Base-by-base conservation (phyloP, 2,888 invertebrate species). In the Morpho deidamia region DNA sequence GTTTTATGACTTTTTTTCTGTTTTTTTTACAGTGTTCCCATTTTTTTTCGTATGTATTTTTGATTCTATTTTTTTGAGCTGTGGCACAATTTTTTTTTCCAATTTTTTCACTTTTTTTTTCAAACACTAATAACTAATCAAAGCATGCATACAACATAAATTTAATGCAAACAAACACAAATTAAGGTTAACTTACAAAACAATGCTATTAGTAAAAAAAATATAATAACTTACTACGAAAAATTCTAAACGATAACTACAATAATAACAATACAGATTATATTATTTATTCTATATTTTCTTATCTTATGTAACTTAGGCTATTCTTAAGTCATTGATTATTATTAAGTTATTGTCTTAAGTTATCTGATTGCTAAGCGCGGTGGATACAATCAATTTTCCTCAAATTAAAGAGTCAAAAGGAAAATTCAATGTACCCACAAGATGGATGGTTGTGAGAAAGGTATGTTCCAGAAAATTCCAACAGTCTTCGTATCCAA, bases 1-100 rank as follows among this genome's bases (percentile, higher is more conserved):
- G 52, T 43, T 14, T 34, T 51, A 45, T 43, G 42, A n/a, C 56
- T 50, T 37, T 58, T 55, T 65, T 50, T 57, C 55, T 51, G 43
- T 59, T 60, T 55, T 62, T 50, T 45, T 43, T 37, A 50, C 51
- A 58, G 56, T 57, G 55, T 61, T 48, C 51, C 60, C 57, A 61
- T 45, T 14, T 44, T 51, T 14, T 47, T 44, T 60, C 42, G 53
- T 56, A 52, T 51, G 56, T 56, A 55, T 55, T 54, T 38, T 14
- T 35, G 8, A 41, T 51, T 34, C 23, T 23, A 23, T 23, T 54
- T 54, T 57, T 55, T 53, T 44, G 35, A 38, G 12, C 49, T 48
- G 41, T 23, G 23, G 23, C 23, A 37, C 50, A 50, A 32, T 49
- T 44, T 44, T 37, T 42, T 57, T 55, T 48, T 53, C 11, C 32